Percentiles rank a stretch among this genome's conserved stretches.
Conservation (phyloP, 2,888 invertebrate genomes). For the Eupeodes luniger region DNA sequence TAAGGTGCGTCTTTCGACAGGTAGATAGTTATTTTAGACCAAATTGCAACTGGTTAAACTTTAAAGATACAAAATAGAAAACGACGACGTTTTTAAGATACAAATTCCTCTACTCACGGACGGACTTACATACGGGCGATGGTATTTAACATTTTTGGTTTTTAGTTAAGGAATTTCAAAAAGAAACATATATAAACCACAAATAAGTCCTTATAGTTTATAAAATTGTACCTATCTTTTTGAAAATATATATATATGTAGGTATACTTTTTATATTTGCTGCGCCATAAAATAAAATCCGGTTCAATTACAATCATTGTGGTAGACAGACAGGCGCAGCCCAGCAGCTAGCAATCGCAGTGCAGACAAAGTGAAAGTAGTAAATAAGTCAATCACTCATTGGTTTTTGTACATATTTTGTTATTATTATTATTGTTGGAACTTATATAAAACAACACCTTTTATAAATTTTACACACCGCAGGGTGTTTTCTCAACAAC, state of each 20-base stretch:
- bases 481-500: constrained; percentile 20
- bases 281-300: constrained; percentile 71
- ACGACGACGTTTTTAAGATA: not conserved
- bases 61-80: constrained; percentile 18
- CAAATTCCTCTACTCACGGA: constrained; percentile 50
- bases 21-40: constrained; percentile 27
- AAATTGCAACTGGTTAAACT: constrained; percentile 54
- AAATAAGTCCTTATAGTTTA: not conserved
- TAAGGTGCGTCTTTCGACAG: constrained; percentile 26
- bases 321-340: constrained; percentile 74
- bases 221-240: not conserved
- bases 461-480: constrained; percentile 33
- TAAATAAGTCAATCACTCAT: constrained; percentile 74
- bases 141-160: constrained; percentile 54
- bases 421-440: constrained; percentile 9
- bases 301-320: constrained; percentile 68
- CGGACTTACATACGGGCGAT: constrained; percentile 43
- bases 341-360: constrained; percentile 45
- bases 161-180: not conserved
- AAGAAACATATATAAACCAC: constrained; percentile 32
- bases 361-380: constrained; percentile 72
- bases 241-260: constrained; percentile 41
- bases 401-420: constrained; percentile 42
- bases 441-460: constrained; percentile 13
- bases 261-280: not conserved